Conservation (phyloP, 2,888 invertebrate species). For the Drosophila buzzatii region DNA sequence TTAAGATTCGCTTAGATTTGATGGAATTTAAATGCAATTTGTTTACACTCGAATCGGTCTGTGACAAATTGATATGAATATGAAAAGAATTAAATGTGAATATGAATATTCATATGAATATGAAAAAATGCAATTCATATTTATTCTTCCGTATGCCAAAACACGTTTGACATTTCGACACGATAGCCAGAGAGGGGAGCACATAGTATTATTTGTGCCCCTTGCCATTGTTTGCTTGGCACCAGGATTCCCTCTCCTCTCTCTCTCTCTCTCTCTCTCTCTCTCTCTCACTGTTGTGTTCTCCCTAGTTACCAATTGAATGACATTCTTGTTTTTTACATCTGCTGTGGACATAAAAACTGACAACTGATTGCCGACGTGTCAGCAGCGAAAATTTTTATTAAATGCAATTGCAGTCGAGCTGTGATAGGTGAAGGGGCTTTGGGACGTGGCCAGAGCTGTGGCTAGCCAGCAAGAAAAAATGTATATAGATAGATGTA, state of each 20-base stretch:
- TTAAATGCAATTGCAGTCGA: slow-evolving; percentile 68
- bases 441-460: neutral
- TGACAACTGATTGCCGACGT: slow-evolving; percentile 79
- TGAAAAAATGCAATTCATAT: slow-evolving; percentile 60
- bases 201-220: neutral
- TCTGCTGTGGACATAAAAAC: slow-evolving; percentile 63
- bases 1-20: neutral
- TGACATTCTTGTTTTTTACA: slow-evolving; percentile 51
- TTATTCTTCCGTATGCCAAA: slow-evolving; percentile 49
- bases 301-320: slow-evolving; percentile 24
- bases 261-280: neutral
- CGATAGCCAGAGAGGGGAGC: neutral
- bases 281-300: neutral
- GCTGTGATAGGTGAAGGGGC: neutral
- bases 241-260: neutral
- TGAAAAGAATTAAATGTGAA: slow-evolving; percentile 17
- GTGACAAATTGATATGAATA: slow-evolving; percentile 28
- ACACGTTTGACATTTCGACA: slow-evolving; percentile 59
- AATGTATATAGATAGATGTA: slow-evolving; percentile 1
- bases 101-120: slow-evolving; percentile 25
- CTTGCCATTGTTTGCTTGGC: slow-evolving; percentile 30
- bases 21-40: neutral
- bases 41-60: neutral
- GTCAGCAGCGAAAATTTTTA: slow-evolving; percentile 62
- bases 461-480: slow-evolving; percentile 14